These are phyloP conservation scores for Drosophila sp. DNA, from an alignment of 1,140 invertebrate species.

Conservation along the genomic window DNA sequence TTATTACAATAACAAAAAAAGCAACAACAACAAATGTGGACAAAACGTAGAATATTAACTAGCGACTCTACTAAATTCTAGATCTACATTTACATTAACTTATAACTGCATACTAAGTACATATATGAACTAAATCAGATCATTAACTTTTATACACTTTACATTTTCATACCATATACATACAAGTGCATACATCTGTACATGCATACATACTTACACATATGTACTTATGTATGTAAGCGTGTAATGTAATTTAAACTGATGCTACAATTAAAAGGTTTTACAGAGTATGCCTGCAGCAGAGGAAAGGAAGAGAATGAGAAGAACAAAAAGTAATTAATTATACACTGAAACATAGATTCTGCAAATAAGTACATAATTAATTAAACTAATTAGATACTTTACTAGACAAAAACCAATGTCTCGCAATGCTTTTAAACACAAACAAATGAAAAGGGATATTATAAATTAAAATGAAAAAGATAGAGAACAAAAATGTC, in stretches of 20 bases:
- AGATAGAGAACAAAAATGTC: too few relatives aligned
- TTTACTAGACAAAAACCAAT: slow-evolving; percentile 62
- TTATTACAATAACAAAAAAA: slow-evolving; percentile 21
- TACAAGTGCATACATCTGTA: slow-evolving; percentile 33
- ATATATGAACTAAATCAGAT: slow-evolving; percentile 60
- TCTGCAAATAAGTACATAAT: slow-evolving; percentile 45
- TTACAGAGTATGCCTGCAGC: slow-evolving; percentile 73
- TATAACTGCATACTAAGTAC: slow-evolving; percentile 33
- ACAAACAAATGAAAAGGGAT: slow-evolving; percentile 24
- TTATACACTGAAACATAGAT: slow-evolving; percentile 61
- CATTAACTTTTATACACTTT: slow-evolving; percentile 83
- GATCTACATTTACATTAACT: slow-evolving; percentile 51
- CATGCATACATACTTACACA: slow-evolving; percentile 15
- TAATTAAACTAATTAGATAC: slow-evolving; percentile 68
- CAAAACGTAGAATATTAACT: slow-evolving; percentile 36
- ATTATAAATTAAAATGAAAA: not conserved
- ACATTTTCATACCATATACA: slow-evolving; percentile 72
- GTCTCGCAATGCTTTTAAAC: slow-evolving; percentile 76
- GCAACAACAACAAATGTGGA: not conserved
- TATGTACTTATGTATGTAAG: slow-evolving; percentile 15
- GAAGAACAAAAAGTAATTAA: slow-evolving; percentile 37
- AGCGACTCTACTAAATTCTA: slow-evolving; percentile 58
- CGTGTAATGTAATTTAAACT: slow-evolving; percentile 62
- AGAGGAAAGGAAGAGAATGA: slow-evolving; percentile 31
- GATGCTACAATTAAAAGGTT: slow-evolving; percentile 77